Conservation (phyloP, 2,888 invertebrate genomes). For the Brachypalpus laphriformis region DNA sequence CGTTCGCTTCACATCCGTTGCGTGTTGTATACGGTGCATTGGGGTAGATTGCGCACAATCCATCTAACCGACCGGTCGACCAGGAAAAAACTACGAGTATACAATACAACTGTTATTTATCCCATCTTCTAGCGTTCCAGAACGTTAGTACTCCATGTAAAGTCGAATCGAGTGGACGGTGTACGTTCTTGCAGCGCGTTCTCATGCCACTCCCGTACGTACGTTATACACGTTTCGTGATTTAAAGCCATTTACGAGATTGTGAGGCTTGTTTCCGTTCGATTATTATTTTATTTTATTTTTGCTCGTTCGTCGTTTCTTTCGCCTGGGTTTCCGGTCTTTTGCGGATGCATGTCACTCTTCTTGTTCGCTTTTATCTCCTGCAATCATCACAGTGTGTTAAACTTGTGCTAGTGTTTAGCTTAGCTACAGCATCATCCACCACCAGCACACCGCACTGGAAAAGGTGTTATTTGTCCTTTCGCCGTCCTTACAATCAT, state of each 20-base stretch:
- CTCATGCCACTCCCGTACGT: slow-evolving; percentile 29
- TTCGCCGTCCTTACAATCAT: slow-evolving; percentile 50
- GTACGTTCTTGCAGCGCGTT: slow-evolving; percentile 38
- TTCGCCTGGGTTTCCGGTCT: slow-evolving; percentile 33
- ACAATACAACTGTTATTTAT: slow-evolving; percentile 67
- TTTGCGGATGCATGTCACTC: slow-evolving; percentile 47
- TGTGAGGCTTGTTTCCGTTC: slow-evolving; percentile 41
- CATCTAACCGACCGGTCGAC: not conserved
- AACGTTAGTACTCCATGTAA: slow-evolving; percentile 72
- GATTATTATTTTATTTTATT: slow-evolving; percentile 13
- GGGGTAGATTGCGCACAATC: slow-evolving; percentile 24
- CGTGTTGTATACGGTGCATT: slow-evolving; percentile 45
- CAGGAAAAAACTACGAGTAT: not conserved
- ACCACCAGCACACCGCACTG: not conserved
- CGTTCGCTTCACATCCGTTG: slow-evolving; percentile 13
- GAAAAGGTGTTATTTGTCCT: slow-evolving; percentile 43
- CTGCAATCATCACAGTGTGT: slow-evolving; percentile 43
- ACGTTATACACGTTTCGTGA: slow-evolving; percentile 23
- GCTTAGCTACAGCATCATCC: slow-evolving; percentile 13
- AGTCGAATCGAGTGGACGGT: slow-evolving; percentile 62
- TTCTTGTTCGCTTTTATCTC: slow-evolving; percentile 28
- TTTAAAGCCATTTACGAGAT: slow-evolving; percentile 35
- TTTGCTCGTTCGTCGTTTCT: not conserved
- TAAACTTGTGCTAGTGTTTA: slow-evolving; percentile 32
- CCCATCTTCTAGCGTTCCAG: slow-evolving; percentile 64